Percentiles rank a stretch among this genome's conserved stretches.
These are phyloP conservation scores for Scomber colias DNA, from an alignment of 2,113 vertebrate genomes.

Conservation along the genomic window DNA sequence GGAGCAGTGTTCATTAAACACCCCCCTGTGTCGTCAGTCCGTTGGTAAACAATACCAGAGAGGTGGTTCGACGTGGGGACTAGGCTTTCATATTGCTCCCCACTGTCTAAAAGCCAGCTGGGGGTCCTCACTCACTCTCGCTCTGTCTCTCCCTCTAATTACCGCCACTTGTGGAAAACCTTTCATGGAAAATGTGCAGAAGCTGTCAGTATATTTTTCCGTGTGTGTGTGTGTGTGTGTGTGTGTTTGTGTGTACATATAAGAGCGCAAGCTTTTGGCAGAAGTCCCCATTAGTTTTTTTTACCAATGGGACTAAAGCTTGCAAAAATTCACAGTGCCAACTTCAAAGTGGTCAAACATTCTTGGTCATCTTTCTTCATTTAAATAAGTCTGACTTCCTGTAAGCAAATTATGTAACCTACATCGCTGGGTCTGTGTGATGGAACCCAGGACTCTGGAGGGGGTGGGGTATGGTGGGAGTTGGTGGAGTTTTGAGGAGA, in stretches of 20 bases:
- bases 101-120: slow-evolving; percentile 54
- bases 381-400: slow-evolving; percentile 62
- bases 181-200: slow-evolving; percentile 62
- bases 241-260: slow-evolving; percentile 23
- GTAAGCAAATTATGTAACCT: slow-evolving; percentile 72
- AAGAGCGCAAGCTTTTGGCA: slow-evolving; percentile 28
- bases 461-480: slow-evolving; percentile 8
- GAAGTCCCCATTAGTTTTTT: slow-evolving; percentile 7
- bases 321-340: slow-evolving; percentile 35
- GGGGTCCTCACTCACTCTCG: slow-evolving; percentile 55
- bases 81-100: slow-evolving; percentile 68
- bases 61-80: slow-evolving; percentile 55
- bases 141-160: slow-evolving; percentile 70
- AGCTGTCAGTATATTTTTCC: slow-evolving; percentile 29
- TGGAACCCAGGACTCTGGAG: slow-evolving; percentile 47
- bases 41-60: slow-evolving; percentile 68
- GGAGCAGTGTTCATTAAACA: slow-evolving; percentile 72
- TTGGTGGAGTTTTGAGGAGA: slow-evolving; percentile 46
- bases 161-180: slow-evolving; percentile 51
- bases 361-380: slow-evolving; percentile 56
- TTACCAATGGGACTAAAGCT: slow-evolving; percentile 26
- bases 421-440: slow-evolving; percentile 57
- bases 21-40: slow-evolving; percentile 56
- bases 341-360: slow-evolving; percentile 47
- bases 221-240: slow-evolving; percentile 31